Evolutionary conservation across 2,113 vertebrate species (phyloP).

Genomic region (Rhinopomastus cyanomelas): DNA sequence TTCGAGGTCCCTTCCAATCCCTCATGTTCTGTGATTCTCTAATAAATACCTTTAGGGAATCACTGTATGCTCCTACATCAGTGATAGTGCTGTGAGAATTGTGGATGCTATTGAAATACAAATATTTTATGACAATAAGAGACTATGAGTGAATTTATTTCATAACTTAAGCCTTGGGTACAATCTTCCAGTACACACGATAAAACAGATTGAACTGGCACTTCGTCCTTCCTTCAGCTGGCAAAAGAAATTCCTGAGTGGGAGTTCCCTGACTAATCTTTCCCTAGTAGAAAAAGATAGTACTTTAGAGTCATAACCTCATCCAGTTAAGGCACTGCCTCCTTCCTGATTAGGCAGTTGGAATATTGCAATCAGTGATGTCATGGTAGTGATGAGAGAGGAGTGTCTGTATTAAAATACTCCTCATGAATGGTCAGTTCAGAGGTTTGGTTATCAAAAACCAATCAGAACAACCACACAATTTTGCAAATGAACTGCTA

Average conservation of each 20-base stretch:
- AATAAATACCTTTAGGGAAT: not conserved
- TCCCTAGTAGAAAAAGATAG: conserved; percentile 29
- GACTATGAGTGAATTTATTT: not conserved
- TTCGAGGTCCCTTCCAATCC: too few species aligned
- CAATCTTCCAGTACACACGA: not conserved
- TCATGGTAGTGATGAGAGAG: conserved; percentile 17
- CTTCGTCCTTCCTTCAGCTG: not conserved
- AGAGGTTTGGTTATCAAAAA: not conserved
- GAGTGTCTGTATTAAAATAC: not conserved
- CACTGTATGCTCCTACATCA: not conserved
- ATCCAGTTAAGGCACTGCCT: conserved; percentile 13
- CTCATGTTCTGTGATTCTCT: too few species aligned
- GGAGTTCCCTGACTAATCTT: conserved; percentile 33
- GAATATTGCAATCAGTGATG: not conserved
- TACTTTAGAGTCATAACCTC: conserved; percentile 24
- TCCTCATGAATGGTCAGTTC: not conserved
- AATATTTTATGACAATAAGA: not conserved
- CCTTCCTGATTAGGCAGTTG: conserved; percentile 57
- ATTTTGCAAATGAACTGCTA: not conserved
- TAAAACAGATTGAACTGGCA: not conserved
- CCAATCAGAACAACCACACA: not conserved
- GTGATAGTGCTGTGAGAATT: not conserved
- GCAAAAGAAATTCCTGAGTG: conserved; percentile 1
- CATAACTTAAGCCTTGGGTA: not conserved
- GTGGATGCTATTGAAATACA: not conserved